These are phyloP conservation scores for Aromia moschata DNA, from an alignment of 2,888 invertebrate species.

Conservation along the genomic window DNA sequence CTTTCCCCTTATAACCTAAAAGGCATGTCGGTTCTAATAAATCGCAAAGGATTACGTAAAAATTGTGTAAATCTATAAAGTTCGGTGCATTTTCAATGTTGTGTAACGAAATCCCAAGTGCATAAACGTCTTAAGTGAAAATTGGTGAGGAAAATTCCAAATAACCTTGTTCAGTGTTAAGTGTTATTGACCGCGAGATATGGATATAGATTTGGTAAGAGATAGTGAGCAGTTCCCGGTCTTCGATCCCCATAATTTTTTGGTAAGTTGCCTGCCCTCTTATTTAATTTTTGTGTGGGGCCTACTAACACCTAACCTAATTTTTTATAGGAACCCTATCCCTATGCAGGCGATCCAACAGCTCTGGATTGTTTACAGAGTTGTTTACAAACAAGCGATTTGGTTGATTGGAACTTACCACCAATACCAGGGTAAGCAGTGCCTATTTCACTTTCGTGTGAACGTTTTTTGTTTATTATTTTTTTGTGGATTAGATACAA, in stretches of 20 bases:
- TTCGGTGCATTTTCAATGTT: constrained; percentile 8
- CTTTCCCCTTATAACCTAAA: constrained; percentile 44
- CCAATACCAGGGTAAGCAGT: constrained; percentile 61
- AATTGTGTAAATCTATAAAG: constrained; percentile 8
- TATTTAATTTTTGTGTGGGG: constrained; percentile 10
- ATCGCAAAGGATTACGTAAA: constrained; percentile 41
- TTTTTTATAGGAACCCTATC: constrained; percentile 36
- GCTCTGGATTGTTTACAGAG: constrained; percentile 30
- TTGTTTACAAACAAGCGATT: constrained; percentile 26
- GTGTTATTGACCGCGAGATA: constrained; percentile 52
- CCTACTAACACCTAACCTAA: constrained; percentile 17
- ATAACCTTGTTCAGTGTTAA: constrained; percentile 23
- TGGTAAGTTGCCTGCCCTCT: constrained; percentile 32
- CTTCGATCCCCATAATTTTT: constrained; percentile 37
- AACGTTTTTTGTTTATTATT: constrained; percentile 18
- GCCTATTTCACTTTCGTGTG: too few relatives aligned
- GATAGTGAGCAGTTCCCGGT: constrained; percentile 65
- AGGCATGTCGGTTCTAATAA: constrained; percentile 38
- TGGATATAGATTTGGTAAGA: constrained; percentile 66
- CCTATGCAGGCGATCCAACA: constrained; percentile 34
- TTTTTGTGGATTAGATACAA: constrained; percentile 54
- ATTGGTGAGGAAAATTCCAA: constrained; percentile 12
- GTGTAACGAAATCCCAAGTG: not conserved
- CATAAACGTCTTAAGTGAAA: not conserved
- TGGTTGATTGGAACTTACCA: constrained; percentile 43